Evolutionary conservation across 1,140 invertebrate species (phyloP), one percentile per base, ranked within the genome.

Genomic region (Chelonus insularis): DNA sequence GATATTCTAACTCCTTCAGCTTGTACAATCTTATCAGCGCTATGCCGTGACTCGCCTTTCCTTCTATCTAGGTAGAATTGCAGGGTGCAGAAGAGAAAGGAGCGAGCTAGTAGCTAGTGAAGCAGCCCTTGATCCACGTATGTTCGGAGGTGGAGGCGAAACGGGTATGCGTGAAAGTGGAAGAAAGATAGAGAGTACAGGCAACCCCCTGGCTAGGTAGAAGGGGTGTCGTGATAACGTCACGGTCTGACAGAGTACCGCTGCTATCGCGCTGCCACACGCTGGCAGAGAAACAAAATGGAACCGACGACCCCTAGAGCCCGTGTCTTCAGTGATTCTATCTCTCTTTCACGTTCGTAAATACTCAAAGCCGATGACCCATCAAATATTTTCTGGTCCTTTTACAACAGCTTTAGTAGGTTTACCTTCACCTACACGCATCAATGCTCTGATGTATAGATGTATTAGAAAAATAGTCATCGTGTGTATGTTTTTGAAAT

Each of bases 241-340:
- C 81, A 82, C 75, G 77, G 72, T 80, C 76, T 83, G 81, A 83
- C 80, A 82, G 81, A 82, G 81, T 82, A 77, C 79, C 78, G 76
- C 75, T 80, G 79, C 81, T 82, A 83, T 83, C 81, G 78, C 79
- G 69, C 74, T 72, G 76, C 77, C 78, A 81, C 81, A 83, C 80
- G 79, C 80, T 78, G 79, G 64, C 81, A 82, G 79, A 81, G 79
- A 81, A 81, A 81, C 79, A 80, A 81, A 82, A 82, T 82, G 79
- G 78, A 78, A 75, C 77, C 77, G 75, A 79, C 72, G 74, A 68
- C 69, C 69, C 66, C 63, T 66, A 32, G n/a, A 34, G 14, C 48
- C 48, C 23, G 52, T 16, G 52, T 55, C 52, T 55, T 55, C 20
- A 16, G 6, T 16, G 25, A 4, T 11, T 9, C 21, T 34, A 11